Base-by-base conservation (phyloP, 2,797 vertebrate species). In the Hemitrygon akajei region DNA sequence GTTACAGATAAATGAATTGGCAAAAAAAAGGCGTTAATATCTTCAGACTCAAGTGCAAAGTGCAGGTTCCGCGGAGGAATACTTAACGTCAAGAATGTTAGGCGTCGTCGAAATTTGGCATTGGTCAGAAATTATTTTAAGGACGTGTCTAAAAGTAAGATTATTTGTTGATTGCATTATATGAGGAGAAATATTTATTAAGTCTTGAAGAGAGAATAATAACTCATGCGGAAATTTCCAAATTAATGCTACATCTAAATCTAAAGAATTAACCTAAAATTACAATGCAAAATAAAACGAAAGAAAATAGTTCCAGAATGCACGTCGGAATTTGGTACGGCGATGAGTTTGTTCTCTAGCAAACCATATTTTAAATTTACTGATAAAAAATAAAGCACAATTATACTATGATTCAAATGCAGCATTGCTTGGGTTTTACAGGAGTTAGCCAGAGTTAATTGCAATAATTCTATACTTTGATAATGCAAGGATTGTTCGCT, bases 391-490 rank as follows among this genome's bases (percentile, higher is more conserved):
- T 93, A 37, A 93, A 76, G 76, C 14, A 4, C 37, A 20, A 58
- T 58, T 37, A 75, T 30, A 71, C 6, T 30, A 27, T 30, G 27
- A 76, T 25, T 56, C 91, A 93, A 73, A 93, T 4, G n/a, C 71
- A 56, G 25, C 71, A 16, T 93, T 76, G 27, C 16, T 75, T 93
- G 25, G 56, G 69, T 40, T 25, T 20, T 73, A 1, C 18, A 56
- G 91, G 71, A 40, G 30, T 93, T 75, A 30, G 47, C 40, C 91
- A 76, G 91, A 25, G 91, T 93, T 93, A 76, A 93, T 76, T 93
- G 91, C 91, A 75, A 30, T 56, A 27, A n/a, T 76, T 47, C 56
- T 76, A 37, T 66, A 3, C 69, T 58, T 71, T 47, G 91, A 56
- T 93, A 93, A 93, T 93, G 71, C 73, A 93, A 93, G 47, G 20